A percentile compares a stretch with the other conserved stretches of the same genome.
phyloP scores from a whole-genome alignment of 2,113 vertebrate species.

The Chamaea fasciata region DNA sequence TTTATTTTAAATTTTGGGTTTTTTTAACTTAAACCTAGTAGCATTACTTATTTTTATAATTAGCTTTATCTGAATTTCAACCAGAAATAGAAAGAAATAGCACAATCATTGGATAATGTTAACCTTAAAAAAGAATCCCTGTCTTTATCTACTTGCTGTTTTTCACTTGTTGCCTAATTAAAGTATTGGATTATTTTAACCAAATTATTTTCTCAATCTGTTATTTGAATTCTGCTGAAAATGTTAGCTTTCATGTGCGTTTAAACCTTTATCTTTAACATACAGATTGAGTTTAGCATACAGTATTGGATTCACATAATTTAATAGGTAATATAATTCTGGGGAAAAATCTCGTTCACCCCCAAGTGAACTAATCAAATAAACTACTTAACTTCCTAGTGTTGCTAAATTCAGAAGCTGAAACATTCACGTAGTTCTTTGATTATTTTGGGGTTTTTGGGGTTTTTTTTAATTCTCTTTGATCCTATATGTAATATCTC shows the following conservation, averaged over 20 bases:
- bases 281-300: slow-evolving; percentile 25
- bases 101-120: slow-evolving; percentile 46
- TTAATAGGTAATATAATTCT: slow-evolving; percentile 31
- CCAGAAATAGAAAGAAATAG: slow-evolving; percentile 65
- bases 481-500: background rate
- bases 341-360: background rate
- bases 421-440: background rate
- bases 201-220: slow-evolving; percentile 66
- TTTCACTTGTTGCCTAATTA: slow-evolving; percentile 66
- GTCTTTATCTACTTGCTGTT: slow-evolving; percentile 53
- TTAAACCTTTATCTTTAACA: slow-evolving; percentile 70
- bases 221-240: slow-evolving; percentile 58
- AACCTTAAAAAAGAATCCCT: slow-evolving; percentile 7
- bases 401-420: background rate
- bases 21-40: slow-evolving; percentile 42
- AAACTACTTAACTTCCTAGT: slow-evolving; percentile 19
- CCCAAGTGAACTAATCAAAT: slow-evolving; percentile 55
- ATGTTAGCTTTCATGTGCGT: slow-evolving; percentile 17
- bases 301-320: slow-evolving; percentile 31
- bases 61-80: slow-evolving; percentile 67
- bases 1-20: slow-evolving; percentile 40
- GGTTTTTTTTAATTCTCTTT: background rate
- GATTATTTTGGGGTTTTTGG: background rate
- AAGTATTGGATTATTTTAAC: slow-evolving; percentile 62
- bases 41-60: slow-evolving; percentile 54